Base-by-base conservation (phyloP, 2,797 vertebrate species). In the Muraenolepis orangiensis region DNA sequence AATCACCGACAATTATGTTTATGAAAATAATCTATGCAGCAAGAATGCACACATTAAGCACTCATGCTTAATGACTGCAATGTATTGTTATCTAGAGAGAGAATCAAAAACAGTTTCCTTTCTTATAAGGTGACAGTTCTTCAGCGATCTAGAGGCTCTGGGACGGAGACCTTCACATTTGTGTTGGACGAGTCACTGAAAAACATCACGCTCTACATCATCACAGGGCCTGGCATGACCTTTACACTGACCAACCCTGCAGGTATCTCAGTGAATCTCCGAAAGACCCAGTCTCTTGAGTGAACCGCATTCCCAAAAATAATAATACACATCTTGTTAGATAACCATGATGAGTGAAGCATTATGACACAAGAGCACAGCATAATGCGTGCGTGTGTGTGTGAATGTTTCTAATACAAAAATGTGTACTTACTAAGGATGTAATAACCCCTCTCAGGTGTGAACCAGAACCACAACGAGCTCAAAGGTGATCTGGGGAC, bases 151-250 rank as follows among this genome's bases (percentile, higher is more conserved):
- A 90, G 86, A 61, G 80, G 51, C 51, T 67, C 80, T 69, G 90
- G 89, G 40, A 79, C 73, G 3, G 91, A 91, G 78, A 91, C 46
- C 4, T 93, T 93, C 68, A 36, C 78, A 4, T 93, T 94, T 57
- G 12, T 74, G 6, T 4, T 94, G 71, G 93, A 94, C 51, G 74
- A 82, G 23, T 91, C 93, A 14, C 73, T 93, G 71, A 84, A 81
- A 73, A 94, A 93, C 10, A 71, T 92, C 71, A 93, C 88, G 0
- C 79, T 92, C 46, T 94, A 93, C 77, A 86, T 94, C 77, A 86
- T 94, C 69, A 92, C 91, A 75, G 93, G 90, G 67, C 74, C 7
- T 36, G 18, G 64, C n/a, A 30, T 90, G 2, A 29, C 66, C 34
- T 94, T 93, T 70, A 91, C 84, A 14, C 72, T 94, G 66, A 87